Base-by-base conservation (phyloP, 1,140 invertebrate species). In the Campodea augens region DNA sequence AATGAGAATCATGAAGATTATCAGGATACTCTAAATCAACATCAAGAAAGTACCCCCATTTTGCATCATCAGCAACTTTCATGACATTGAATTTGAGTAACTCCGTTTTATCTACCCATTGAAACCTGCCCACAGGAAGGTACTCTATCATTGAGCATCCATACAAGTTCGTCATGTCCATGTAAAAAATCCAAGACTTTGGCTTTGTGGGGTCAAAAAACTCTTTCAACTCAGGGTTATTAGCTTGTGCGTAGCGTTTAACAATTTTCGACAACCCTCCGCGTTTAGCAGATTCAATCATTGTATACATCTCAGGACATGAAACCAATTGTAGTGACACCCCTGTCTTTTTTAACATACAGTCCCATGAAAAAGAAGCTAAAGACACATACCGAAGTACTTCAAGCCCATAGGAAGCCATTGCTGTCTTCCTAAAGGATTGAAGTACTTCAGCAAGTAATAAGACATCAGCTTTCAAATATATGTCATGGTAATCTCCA, bases 141-240 rank as follows among this genome's bases (percentile, higher is more conserved):
- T 47, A 52, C 49, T 63, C 52, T 18, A 52, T 60, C 64, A 71
- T 67, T 10, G 60, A 59, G 44, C 51, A 60, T 10, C 68, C 69
- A 60, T 74, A 73, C 39, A 70, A 52, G 57, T 71, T 71, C 51
- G 69, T 71, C 7, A 56, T 59, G 63, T 71, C 68, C 18, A 62
- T 57, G 56, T 71, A 69, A 20, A 57, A 51, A 15, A 70, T 40
- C 55, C 56, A 66, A 13, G 54, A 57, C 27, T 38, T 43, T 19
- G 45, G 40, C 49, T 62, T 45, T 29, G 46, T 52, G 7, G 47
- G 5, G 60, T 70, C 51, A 57, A 58, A 69, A 51, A 39, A 29
- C 1, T 61, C 45, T 19, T 42, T 13, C 50, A 68, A 55, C 52
- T 60, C 66, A 32, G 51, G 49, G 54, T 69, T 67, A 51, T 68